A percentile compares a stretch with the other conserved stretches of the same genome.
Conservation (phyloP, 2,113 vertebrate genomes). For the Upupa epops region DNA sequence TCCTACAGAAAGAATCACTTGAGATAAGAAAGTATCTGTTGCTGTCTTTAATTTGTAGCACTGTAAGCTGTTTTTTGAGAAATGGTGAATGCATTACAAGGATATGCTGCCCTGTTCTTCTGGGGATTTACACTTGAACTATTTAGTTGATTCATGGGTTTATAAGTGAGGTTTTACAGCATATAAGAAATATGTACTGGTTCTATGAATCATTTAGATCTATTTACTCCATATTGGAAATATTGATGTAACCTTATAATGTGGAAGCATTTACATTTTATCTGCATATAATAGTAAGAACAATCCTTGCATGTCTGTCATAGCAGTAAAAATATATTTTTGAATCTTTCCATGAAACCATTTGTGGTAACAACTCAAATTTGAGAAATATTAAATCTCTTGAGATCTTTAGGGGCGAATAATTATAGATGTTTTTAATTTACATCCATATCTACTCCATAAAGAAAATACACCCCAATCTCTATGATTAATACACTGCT, state of each 20-base stretch:
- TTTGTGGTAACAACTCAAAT: neutral
- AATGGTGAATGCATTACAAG: constrained; percentile 1
- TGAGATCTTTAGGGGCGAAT: neutral
- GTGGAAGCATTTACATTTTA: neutral
- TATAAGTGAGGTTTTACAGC: neutral
- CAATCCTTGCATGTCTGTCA: neutral
- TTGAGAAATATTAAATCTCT: neutral
- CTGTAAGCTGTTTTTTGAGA: neutral
- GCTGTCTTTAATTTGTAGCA: constrained; percentile 6
- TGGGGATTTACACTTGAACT: neutral
- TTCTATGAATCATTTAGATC: neutral
- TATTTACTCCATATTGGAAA: neutral
- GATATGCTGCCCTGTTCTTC: neutral
- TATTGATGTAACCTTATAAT: neutral
- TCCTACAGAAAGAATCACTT: neutral
- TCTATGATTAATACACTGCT: neutral
- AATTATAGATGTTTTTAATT: neutral
- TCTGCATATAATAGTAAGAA: neutral
- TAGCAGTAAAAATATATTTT: neutral
- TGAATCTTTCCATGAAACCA: neutral
- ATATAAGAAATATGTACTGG: neutral
- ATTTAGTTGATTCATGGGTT: neutral
- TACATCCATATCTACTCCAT: neutral
- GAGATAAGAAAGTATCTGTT: neutral
- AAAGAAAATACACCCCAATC: neutral